phyloP scores from a whole-genome alignment of 2,797 vertebrate genomes.

The Lithobates sylvaticus region DNA sequence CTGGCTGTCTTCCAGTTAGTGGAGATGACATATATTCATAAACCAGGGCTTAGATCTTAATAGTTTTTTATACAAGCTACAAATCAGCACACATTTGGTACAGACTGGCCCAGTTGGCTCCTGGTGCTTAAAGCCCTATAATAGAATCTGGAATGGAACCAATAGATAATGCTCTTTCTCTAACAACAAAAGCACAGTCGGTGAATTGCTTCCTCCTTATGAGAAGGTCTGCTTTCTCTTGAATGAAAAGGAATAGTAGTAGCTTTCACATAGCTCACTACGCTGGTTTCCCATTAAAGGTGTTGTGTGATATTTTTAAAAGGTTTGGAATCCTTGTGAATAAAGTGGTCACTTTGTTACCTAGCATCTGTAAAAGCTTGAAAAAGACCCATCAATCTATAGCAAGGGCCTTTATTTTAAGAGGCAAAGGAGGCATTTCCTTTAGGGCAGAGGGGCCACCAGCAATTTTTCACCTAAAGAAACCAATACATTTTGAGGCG shows the following conservation, averaged over 20 bases:
- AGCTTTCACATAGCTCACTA: conserved; percentile 4
- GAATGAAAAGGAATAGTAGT: conserved; percentile 27
- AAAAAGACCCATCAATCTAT: not conserved
- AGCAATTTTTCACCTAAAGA: no score
- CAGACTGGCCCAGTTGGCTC: conserved; percentile 58
- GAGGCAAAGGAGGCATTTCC: no score
- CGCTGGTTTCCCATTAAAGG: conserved; percentile 22
- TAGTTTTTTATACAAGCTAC: conserved; percentile 58
- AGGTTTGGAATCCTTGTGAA: not conserved
- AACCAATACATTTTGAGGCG: no score
- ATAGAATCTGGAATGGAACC: conserved; percentile 58
- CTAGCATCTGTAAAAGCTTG: not conserved
- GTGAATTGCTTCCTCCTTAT: conserved; percentile 31
- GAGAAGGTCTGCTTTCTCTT: conserved; percentile 22
- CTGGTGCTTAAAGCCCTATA: conserved; percentile 41
- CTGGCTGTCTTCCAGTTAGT: conserved; percentile 46
- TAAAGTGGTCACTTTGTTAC: not conserved
- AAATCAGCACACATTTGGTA: conserved; percentile 52
- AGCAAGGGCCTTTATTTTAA: no score
- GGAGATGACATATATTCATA: conserved; percentile 54
- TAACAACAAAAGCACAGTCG: conserved; percentile 53
- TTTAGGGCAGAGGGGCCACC: no score
- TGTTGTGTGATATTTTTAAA: not conserved
- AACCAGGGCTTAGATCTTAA: conserved; percentile 56
- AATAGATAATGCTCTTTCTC: conserved; percentile 50